Conservation (phyloP, 2,797 vertebrate genomes). For the Neostethus bicornis region DNA sequence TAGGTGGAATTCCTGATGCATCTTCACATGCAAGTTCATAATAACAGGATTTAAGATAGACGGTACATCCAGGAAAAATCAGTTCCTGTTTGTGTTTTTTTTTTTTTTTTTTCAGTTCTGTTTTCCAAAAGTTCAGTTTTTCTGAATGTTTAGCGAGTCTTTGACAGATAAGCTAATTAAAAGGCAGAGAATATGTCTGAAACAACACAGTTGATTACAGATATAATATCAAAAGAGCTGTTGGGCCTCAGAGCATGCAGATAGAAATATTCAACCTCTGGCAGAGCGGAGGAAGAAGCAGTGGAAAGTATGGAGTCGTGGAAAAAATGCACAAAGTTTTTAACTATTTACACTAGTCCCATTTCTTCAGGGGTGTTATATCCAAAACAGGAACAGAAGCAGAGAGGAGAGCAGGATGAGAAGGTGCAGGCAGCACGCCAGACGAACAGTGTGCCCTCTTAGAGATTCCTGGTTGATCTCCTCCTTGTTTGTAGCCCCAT, state of each 20-base stretch:
- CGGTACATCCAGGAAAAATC: slow-evolving; percentile 23
- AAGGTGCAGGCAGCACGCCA: slow-evolving; percentile 17
- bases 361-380: slow-evolving; percentile 44
- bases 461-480: slow-evolving; percentile 91
- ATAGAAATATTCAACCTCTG: slow-evolving; percentile 51
- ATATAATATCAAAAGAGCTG: slow-evolving; percentile 63
- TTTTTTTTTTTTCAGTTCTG: slow-evolving; percentile 31
- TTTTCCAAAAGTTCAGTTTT: slow-evolving; percentile 20
- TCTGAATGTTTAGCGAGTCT: slow-evolving; percentile 28
- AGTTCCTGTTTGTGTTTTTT: slow-evolving; percentile 26
- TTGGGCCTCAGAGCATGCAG: slow-evolving; percentile 67
- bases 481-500: slow-evolving; percentile 45
- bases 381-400: slow-evolving; percentile 57
- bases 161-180: slow-evolving; percentile 44
- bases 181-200: slow-evolving; percentile 61
- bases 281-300: slow-evolving; percentile 45
- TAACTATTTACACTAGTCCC: slow-evolving; percentile 54
- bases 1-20: slow-evolving; percentile 19
- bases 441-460: slow-evolving; percentile 55
- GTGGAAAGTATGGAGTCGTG: slow-evolving; percentile 47
- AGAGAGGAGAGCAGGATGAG: slow-evolving; percentile 49
- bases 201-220: slow-evolving; percentile 52
- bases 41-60: slow-evolving; percentile 8
- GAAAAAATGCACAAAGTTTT: slow-evolving; percentile 56
- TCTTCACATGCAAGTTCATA: slow-evolving; percentile 18